Percentiles rank a stretch among this genome's conserved stretches.
Conservation (phyloP, 2,888 invertebrate genomes). For the Scaptomyza parva region DNA sequence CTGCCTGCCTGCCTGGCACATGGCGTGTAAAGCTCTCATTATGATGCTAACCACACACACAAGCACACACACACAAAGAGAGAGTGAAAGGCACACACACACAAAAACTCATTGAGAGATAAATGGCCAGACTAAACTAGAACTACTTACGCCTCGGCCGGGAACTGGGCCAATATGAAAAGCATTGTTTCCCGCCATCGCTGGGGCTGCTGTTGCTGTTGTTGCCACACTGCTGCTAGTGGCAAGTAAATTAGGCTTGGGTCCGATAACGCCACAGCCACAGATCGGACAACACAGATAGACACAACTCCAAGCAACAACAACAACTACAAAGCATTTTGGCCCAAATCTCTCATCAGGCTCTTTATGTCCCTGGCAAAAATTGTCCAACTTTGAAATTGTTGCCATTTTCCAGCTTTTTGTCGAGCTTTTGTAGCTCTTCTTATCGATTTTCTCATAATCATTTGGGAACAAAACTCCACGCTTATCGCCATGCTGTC, state of each 20-base stretch:
- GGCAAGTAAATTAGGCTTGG: constrained; percentile 25
- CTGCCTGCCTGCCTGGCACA: constrained; percentile 47
- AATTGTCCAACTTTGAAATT: constrained; percentile 26
- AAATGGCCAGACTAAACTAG: constrained; percentile 65
- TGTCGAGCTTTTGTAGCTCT: constrained; percentile 16
- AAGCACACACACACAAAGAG: constrained; percentile 18
- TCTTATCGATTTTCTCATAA: constrained; percentile 56
- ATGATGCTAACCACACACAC: constrained; percentile 51
- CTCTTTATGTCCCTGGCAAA: constrained; percentile 15
- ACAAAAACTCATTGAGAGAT: constrained; percentile 33
- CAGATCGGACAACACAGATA: constrained; percentile 54
- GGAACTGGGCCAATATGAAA: constrained; percentile 72
- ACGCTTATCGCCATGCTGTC: constrained; percentile 46
- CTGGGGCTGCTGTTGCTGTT: background rate
- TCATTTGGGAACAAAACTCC: constrained; percentile 34
- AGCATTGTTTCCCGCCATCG: constrained; percentile 54
- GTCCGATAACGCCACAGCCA: constrained; percentile 37
- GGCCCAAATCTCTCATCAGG: constrained; percentile 27
- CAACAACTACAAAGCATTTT: constrained; percentile 23
- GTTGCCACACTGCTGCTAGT: no score
- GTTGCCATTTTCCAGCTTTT: constrained; percentile 1
- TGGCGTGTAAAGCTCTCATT: constrained; percentile 77
- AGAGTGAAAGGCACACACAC: constrained; percentile 2
- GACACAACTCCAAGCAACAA: background rate
- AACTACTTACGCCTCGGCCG: constrained; percentile 48